Evolutionary conservation across 1,140 invertebrate species (phyloP).

Genomic region (Amphibalanus amphitrite): DNA sequence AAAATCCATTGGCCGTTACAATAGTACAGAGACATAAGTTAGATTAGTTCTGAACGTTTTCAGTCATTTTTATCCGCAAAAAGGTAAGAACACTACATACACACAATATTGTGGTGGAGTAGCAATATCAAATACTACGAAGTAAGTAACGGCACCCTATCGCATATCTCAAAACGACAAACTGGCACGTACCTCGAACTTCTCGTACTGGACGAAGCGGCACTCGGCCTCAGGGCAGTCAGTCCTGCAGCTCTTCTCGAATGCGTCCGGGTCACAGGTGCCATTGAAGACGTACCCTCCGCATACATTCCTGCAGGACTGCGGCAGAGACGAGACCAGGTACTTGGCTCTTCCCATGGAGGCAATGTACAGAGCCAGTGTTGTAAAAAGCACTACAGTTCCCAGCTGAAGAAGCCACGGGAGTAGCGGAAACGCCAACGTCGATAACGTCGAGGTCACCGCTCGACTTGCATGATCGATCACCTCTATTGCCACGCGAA

Average conservation of each 20-base stretch:
- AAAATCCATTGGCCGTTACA: too few relatives aligned
- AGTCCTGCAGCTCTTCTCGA: neutral
- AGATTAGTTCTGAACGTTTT: too few relatives aligned
- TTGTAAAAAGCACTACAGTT: constrained; percentile 49
- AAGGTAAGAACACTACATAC: too few relatives aligned
- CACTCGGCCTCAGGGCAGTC: neutral
- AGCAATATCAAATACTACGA: too few relatives aligned
- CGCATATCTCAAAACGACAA: too few relatives aligned
- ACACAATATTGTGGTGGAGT: too few relatives aligned
- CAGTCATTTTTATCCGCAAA: too few relatives aligned
- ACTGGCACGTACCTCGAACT: neutral
- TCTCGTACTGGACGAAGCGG: constrained; percentile 3
- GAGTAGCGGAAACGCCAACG: constrained; percentile 75
- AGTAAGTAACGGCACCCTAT: too few relatives aligned
- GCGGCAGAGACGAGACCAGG: constrained; percentile 25
- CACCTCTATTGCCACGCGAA: constrained; percentile 72
- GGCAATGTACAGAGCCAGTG: constrained; percentile 47
- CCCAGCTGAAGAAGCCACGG: constrained; percentile 66
- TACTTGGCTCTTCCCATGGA: constrained; percentile 44
- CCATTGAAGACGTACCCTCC: neutral
- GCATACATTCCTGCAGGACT: neutral
- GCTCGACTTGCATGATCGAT: constrained; percentile 74
- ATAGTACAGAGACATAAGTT: too few relatives aligned
- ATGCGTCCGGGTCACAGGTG: neutral
- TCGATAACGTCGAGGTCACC: constrained; percentile 60